These are phyloP conservation scores for Arizona elegans DNA, from an alignment of 2,113 vertebrate genomes.

Conservation along the genomic window DNA sequence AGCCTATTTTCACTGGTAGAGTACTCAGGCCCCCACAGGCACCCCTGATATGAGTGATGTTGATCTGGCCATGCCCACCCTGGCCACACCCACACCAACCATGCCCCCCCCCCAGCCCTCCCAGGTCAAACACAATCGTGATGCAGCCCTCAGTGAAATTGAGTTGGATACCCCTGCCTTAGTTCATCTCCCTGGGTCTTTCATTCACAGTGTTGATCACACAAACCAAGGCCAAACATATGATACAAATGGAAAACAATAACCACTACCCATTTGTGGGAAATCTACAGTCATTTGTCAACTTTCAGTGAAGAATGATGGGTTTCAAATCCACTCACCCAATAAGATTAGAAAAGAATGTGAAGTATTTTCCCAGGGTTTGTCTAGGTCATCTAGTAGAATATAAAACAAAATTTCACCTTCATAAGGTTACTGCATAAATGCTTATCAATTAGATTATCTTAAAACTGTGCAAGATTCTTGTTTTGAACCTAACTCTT, in stretches of 20 bases:
- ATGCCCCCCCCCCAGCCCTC: no score
- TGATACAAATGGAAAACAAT: background rate
- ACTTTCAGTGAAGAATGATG: background rate
- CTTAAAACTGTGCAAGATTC: background rate
- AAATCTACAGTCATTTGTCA: background rate
- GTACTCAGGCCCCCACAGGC: no score
- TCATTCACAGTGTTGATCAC: no score
- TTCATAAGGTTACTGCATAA: background rate
- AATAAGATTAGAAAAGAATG: background rate
- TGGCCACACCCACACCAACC: no score
- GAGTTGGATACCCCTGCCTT: no score
- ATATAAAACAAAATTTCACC: background rate
- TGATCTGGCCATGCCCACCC: no score
- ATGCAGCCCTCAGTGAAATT: no score
- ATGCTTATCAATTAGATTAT: background rate
- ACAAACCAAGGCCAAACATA: background rate
- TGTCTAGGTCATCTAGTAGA: background rate
- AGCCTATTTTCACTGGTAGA: no score
- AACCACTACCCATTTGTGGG: background rate
- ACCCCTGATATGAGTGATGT: no score
- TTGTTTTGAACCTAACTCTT: background rate
- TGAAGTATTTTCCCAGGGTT: background rate
- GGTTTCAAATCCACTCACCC: background rate
- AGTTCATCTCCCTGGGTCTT: no score
- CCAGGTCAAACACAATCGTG: no score